Evolutionary conservation across 1,140 invertebrate genomes (phyloP).

Genomic region (Parasteatoda tepidariorum): DNA sequence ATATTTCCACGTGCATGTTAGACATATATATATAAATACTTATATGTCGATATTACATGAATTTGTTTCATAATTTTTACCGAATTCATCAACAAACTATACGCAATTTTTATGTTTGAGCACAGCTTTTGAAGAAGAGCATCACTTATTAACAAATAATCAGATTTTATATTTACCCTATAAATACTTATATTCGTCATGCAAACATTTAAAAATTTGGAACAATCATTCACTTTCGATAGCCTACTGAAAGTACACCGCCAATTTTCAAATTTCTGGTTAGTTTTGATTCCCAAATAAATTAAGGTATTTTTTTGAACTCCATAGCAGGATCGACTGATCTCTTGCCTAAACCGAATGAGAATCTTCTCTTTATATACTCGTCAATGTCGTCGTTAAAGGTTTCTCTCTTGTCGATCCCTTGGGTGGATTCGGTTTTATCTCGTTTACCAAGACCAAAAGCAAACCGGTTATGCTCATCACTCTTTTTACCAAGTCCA

Average conservation of each 20-base stretch:
- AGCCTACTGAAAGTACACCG: no score
- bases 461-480: slow-evolving; percentile 23
- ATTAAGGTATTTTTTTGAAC: slow-evolving; percentile 23
- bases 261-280: no score
- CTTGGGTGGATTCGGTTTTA: slow-evolving; percentile 15
- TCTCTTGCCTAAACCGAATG: slow-evolving; percentile 62
- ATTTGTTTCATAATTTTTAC: no score
- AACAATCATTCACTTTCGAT: not conserved
- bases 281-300: no score
- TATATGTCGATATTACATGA: no score
- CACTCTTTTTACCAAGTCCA: slow-evolving; percentile 53
- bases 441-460: slow-evolving; percentile 56
- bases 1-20: no score
- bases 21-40: no score
- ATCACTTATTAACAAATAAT: not conserved
- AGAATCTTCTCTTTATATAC: slow-evolving; percentile 62
- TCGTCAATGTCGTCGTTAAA: slow-evolving; percentile 58
- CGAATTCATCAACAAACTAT: no score
- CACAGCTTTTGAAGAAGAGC: no score
- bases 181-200: no score
- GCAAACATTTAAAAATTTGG: not conserved
- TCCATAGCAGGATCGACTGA: slow-evolving; percentile 41
- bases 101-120: no score
- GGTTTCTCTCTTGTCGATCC: slow-evolving; percentile 54
- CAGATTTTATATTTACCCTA: not conserved